Percentiles rank a stretch among this genome's conserved stretches.
Conservation (phyloP, 2,797 vertebrate species). For the Sebastes melanostomus region DNA sequence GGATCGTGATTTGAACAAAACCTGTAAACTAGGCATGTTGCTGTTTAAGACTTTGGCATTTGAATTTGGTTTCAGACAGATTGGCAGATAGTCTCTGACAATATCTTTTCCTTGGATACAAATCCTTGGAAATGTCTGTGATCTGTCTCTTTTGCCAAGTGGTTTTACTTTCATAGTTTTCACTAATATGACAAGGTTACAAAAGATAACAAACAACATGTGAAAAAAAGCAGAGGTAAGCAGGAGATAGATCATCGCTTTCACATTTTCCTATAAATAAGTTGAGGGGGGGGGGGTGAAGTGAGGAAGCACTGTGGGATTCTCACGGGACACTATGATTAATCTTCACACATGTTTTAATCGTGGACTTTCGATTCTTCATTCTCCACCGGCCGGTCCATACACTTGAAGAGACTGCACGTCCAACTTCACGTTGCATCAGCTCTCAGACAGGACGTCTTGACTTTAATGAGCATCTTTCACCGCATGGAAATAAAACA, state of each 20-base stretch:
- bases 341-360: slow-evolving; percentile 43
- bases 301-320: slow-evolving; percentile 13
- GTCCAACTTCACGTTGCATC: slow-evolving; percentile 26
- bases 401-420: slow-evolving; percentile 6
- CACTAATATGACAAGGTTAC: not conserved
- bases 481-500: slow-evolving; percentile 32
- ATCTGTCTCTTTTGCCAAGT: not conserved
- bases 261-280: not conserved
- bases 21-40: not conserved
- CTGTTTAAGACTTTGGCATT: slow-evolving; percentile 1
- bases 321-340: slow-evolving; percentile 34
- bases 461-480: slow-evolving; percentile 58
- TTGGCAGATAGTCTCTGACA: not conserved
- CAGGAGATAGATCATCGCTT: not conserved
- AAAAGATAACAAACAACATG: not conserved
- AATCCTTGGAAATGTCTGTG: not conserved
- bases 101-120: not conserved
- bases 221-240: slow-evolving; percentile 4
- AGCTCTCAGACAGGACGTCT: slow-evolving; percentile 32
- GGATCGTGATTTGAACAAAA: not conserved
- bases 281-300: not conserved
- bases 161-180: not conserved
- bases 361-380: slow-evolving; percentile 14
- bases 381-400: not conserved
- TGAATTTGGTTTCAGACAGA: not conserved